Evolutionary conservation across 2,888 invertebrate genomes (phyloP).

Genomic region (Erebia ligea): DNA sequence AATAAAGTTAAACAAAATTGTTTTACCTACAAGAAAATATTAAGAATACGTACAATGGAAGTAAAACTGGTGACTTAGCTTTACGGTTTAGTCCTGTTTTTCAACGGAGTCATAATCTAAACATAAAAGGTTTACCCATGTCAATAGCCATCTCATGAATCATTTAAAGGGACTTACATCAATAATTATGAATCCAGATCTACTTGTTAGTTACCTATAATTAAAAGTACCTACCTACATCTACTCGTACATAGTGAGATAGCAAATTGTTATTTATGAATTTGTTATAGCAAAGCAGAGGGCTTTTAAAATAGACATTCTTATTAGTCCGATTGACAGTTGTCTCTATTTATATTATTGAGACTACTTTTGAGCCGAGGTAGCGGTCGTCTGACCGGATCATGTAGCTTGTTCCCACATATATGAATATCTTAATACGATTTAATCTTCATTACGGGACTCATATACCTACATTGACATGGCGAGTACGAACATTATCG

Average conservation of each 20-base stretch:
- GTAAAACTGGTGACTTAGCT: conserved; percentile 5
- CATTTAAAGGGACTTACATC: conserved; percentile 39
- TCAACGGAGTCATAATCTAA: conserved; percentile 36
- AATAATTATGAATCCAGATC: conserved; percentile 41
- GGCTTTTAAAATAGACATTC: conserved; percentile 44
- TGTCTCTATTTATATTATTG: conserved; percentile 39
- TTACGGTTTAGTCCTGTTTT: conserved; percentile 22
- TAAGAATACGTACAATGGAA: conserved; percentile 8
- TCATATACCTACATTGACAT: not conserved
- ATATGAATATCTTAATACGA: conserved; percentile 39
- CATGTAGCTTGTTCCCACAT: conserved; percentile 26
- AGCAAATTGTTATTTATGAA: conserved; percentile 42
- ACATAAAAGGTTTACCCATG: conserved; percentile 40
- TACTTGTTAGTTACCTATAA: conserved; percentile 35
- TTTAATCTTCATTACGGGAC: conserved; percentile 27
- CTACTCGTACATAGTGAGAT: conserved; percentile 41
- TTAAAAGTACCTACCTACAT: conserved; percentile 28
- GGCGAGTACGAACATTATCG: conserved; percentile 4
- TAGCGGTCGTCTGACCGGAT: conserved; percentile 28
- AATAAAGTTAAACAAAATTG: not conserved
- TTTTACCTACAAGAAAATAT: not conserved
- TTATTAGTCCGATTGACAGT: conserved; percentile 43
- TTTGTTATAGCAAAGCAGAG: conserved; percentile 34
- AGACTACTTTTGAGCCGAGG: conserved; percentile 28
- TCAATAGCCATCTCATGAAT: conserved; percentile 42